These are phyloP conservation scores for Trachelipus rathkii DNA, from an alignment of 1,140 invertebrate genomes.

Conservation along the genomic window DNA sequence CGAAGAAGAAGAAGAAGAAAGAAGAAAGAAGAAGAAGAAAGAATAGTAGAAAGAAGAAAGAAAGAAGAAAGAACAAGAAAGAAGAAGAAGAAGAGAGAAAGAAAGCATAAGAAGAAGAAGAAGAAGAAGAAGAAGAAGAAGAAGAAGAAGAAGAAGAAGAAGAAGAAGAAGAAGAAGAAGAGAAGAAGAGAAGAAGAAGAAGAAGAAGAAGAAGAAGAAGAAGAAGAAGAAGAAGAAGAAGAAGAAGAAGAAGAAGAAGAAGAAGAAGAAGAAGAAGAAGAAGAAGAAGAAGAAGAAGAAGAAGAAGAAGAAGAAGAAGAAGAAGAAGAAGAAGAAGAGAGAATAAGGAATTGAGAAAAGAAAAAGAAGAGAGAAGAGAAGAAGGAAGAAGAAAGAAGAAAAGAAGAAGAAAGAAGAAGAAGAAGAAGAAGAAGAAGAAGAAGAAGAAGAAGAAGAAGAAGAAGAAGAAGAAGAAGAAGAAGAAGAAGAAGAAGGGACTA, in stretches of 20 bases:
- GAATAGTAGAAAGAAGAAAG: too few relatives aligned
- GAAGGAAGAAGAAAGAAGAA: conserved; percentile 1
- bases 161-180: conserved; percentile 5
- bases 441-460: neutral
- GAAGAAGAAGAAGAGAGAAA: conserved; percentile 8
- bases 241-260: neutral
- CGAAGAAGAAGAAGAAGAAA: too few relatives aligned
- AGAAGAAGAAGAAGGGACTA: conserved; percentile 1
- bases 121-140: neutral
- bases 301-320: too few relatives aligned
- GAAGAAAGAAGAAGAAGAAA: conserved; percentile 9
- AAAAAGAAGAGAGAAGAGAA: too few relatives aligned
- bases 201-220: neutral
- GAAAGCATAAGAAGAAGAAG: too few relatives aligned
- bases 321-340: too few relatives aligned
- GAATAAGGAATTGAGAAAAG: too few relatives aligned
- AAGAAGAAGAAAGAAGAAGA: conserved; percentile 3
- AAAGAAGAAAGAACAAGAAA: conserved; percentile 4
- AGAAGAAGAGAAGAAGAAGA: conserved; percentile 3
- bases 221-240: too few relatives aligned
- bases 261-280: neutral
- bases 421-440: too few relatives aligned
- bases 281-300: neutral
- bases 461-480: conserved; percentile 8
- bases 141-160: neutral